These are phyloP conservation scores for Heterohyrax brucei DNA, from an alignment of 2,797 vertebrate genomes.

Conservation along the genomic window DNA sequence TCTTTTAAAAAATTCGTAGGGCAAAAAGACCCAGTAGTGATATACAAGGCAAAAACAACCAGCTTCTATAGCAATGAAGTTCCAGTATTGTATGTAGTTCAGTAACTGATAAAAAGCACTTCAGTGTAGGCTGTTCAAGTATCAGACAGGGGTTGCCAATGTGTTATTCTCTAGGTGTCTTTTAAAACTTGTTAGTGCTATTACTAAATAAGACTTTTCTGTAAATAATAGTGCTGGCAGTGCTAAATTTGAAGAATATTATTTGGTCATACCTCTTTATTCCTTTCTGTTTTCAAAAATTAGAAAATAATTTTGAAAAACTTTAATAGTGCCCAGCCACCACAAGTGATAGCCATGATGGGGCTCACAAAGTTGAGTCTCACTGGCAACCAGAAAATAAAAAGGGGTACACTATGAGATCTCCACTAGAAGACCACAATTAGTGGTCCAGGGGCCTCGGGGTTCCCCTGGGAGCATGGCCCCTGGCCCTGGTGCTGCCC, in stretches of 20 bases:
- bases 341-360: too few relatives aligned
- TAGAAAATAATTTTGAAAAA: too few relatives aligned
- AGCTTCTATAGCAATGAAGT: background rate
- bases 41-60: background rate
- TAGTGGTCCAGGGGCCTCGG: too few relatives aligned
- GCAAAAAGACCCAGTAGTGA: background rate
- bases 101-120: background rate
- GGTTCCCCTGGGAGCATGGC: too few relatives aligned
- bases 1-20: background rate
- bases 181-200: slow-evolving; percentile 34
- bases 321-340: too few relatives aligned
- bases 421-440: too few relatives aligned
- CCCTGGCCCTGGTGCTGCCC: too few relatives aligned
- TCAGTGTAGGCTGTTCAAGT: background rate
- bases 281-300: background rate
- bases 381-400: too few relatives aligned
- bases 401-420: too few relatives aligned
- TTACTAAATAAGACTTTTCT: background rate
- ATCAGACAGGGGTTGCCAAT: background rate
- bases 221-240: background rate
- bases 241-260: background rate
- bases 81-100: background rate
- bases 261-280: background rate
- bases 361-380: too few relatives aligned
- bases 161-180: background rate